Percentiles rank a stretch among this genome's conserved stretches.
These are phyloP conservation scores for Brachyistius frenatus DNA, from an alignment of 2,113 vertebrate genomes.

Conservation along the genomic window DNA sequence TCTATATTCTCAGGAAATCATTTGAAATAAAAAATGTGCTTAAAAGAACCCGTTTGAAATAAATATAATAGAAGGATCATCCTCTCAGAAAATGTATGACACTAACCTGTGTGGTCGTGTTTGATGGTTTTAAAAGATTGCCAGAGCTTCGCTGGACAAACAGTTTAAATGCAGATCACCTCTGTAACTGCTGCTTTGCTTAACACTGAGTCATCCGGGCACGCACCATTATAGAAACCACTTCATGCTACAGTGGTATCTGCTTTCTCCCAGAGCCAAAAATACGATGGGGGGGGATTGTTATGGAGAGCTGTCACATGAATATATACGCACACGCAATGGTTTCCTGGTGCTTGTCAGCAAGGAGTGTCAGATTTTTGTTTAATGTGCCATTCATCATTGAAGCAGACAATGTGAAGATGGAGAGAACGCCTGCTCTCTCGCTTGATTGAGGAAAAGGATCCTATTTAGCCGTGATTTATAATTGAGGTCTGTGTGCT, in stretches of 20 bases:
- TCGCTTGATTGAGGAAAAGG: not conserved
- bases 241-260: constrained; percentile 72
- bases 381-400: constrained; percentile 39
- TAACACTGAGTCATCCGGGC: constrained; percentile 54
- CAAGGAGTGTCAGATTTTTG: constrained; percentile 32
- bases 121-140: not conserved
- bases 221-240: constrained; percentile 68
- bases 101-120: not conserved
- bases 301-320: constrained; percentile 64
- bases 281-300: constrained; percentile 75
- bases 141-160: constrained; percentile 23
- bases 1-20: not conserved
- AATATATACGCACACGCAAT: constrained; percentile 19
- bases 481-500: not conserved
- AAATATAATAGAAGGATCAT: no score
- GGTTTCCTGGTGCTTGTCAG: constrained; percentile 43
- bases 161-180: constrained; percentile 42
- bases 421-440: constrained; percentile 1
- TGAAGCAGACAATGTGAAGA: constrained; percentile 40
- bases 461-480: not conserved
- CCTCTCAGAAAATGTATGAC: no score
- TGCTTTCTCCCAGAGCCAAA: constrained; percentile 78
- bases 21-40: no score
- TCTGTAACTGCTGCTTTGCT: constrained; percentile 27
- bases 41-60: no score